Conservation (phyloP, 1,140 invertebrate species). For the Tyrophagus putrescentiae region DNA sequence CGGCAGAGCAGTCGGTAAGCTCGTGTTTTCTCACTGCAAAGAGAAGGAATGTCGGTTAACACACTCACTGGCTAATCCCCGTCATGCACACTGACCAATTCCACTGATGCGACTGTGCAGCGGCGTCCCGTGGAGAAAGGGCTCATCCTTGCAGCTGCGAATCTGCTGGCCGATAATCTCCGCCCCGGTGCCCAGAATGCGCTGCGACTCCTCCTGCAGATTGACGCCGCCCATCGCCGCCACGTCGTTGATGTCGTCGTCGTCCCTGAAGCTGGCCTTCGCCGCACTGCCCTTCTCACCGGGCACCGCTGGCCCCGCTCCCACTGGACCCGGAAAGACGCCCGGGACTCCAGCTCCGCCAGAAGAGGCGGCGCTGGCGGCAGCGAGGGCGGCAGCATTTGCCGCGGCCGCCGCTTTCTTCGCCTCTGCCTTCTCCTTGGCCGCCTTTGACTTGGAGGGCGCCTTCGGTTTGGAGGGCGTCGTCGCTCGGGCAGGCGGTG, state of each 20-base stretch:
- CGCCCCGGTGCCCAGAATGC: conserved; percentile 74
- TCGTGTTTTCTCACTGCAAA: conserved; percentile 53
- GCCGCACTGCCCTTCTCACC: conserved; percentile 37
- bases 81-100: conserved; percentile 45
- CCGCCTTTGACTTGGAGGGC: conserved; percentile 3
- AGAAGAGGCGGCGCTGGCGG: neutral
- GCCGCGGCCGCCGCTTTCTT: conserved; percentile 27
- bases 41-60: too few species aligned
- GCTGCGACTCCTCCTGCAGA: conserved; percentile 83
- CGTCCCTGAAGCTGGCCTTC: conserved; percentile 42
- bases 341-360: too few species aligned
- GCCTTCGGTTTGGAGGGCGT: neutral
- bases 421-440: conserved; percentile 4
- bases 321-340: neutral
- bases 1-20: conserved; percentile 66
- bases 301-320: neutral
- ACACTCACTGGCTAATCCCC: too few species aligned
- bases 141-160: conserved; percentile 85
- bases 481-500: conserved; percentile 4
- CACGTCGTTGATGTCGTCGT: conserved; percentile 95
- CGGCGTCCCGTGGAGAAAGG: conserved; percentile 59
- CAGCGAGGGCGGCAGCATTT: neutral
- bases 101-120: conserved; percentile 61
- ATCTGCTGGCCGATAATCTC: conserved; percentile 92
- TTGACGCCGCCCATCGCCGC: conserved; percentile 99